phyloP scores from a whole-genome alignment of 2,888 invertebrate genomes.

The Thymelicus acteon region DNA sequence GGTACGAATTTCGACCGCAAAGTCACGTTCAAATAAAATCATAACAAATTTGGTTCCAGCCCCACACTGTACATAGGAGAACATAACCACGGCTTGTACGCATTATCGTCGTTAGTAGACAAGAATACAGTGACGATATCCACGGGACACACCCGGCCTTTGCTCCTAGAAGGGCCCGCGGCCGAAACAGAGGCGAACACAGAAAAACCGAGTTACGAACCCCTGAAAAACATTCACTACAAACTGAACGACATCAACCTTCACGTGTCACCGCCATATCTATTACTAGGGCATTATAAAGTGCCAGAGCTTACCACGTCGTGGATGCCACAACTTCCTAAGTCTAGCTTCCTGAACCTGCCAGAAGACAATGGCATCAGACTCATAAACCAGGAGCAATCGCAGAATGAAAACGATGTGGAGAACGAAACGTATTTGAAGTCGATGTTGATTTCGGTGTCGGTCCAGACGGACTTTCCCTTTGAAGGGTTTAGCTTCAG shows the following conservation, averaged over 20 bases:
- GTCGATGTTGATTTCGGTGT: constrained; percentile 74
- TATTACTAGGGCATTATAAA: constrained; percentile 88
- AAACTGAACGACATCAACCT: constrained; percentile 73
- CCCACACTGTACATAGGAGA: constrained; percentile 97
- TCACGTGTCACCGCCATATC: constrained; percentile 73
- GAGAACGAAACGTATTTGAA: constrained; percentile 78
- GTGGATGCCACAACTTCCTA: constrained; percentile 74
- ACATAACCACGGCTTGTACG: constrained; percentile 93
- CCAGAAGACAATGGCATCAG: constrained; percentile 62
- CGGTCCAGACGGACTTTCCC: constrained; percentile 85
- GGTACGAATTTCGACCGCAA: no score
- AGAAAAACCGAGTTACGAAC: constrained; percentile 70
- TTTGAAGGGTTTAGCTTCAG: constrained; percentile 72
- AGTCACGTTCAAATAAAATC: not conserved
- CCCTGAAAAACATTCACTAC: constrained; percentile 79
- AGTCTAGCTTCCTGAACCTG: constrained; percentile 61
- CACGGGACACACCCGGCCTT: constrained; percentile 87
- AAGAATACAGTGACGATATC: constrained; percentile 94
- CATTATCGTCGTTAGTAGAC: constrained; percentile 96
- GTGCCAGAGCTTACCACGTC: constrained; percentile 86
- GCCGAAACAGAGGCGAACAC: constrained; percentile 54
- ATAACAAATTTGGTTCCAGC: constrained; percentile 75
- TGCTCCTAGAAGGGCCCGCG: constrained; percentile 90
- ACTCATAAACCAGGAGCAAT: constrained; percentile 71
- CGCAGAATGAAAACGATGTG: constrained; percentile 63